These are phyloP conservation scores for Junonia oenone DNA, from an alignment of 2,888 invertebrate species.

Conservation along the genomic window DNA sequence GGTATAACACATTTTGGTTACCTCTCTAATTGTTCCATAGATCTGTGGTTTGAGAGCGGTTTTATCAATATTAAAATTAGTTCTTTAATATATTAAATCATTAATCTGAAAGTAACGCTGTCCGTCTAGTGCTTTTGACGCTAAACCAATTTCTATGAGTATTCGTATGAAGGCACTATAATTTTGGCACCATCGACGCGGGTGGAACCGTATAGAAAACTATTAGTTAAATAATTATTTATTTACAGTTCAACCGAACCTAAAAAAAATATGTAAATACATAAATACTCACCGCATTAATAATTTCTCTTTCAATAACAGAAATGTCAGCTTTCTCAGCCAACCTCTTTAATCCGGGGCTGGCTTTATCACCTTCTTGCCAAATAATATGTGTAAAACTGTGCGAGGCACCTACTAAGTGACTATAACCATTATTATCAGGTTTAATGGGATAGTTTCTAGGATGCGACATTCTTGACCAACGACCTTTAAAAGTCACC, in stretches of 20 bases:
- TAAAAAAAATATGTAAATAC: not conserved
- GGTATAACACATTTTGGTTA: too few relatives aligned
- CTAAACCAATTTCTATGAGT: too few relatives aligned
- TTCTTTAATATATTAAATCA: too few relatives aligned
- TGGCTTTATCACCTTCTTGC: constrained; percentile 49
- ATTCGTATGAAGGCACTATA: too few relatives aligned
- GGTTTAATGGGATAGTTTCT: constrained; percentile 60
- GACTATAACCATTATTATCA: constrained; percentile 62
- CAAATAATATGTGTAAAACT: constrained; percentile 48
- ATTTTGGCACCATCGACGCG: too few relatives aligned
- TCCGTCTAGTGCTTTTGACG: too few relatives aligned
- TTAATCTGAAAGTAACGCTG: too few relatives aligned
- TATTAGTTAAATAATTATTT: too few relatives aligned
- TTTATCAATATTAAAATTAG: too few relatives aligned
- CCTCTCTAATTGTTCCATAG: too few relatives aligned
- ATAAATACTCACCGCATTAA: constrained; percentile 44
- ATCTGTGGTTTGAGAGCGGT: too few relatives aligned
- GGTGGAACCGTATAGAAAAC: too few relatives aligned
- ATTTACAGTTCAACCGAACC: not conserved
- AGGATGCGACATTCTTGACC: constrained; percentile 65
- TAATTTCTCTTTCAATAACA: constrained; percentile 52
- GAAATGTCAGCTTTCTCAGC: constrained; percentile 49
- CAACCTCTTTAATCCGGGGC: constrained; percentile 44
- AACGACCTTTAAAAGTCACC: constrained; percentile 62
- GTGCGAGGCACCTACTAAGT: constrained; percentile 67